phyloP scores from a whole-genome alignment of 1,140 invertebrate genomes.

The Meloidogyne exigua region DNA sequence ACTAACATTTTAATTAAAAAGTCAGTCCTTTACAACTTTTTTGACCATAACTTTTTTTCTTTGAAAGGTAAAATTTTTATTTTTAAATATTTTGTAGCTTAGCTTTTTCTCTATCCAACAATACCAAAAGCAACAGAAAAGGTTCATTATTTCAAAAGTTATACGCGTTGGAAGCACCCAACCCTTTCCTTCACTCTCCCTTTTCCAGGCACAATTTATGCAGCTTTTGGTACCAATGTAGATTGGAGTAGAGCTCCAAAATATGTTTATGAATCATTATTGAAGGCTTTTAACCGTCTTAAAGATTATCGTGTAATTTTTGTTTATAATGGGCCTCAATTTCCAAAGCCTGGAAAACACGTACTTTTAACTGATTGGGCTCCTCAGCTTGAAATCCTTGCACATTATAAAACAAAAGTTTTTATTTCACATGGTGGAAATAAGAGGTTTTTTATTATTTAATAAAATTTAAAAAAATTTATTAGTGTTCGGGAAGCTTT shows the following conservation, averaged over 20 bases:
- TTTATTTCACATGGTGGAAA: slow-evolving; percentile 37
- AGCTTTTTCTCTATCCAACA: neutral
- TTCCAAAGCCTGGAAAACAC: neutral
- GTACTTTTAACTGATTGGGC: slow-evolving; percentile 35
- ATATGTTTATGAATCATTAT: slow-evolving; percentile 25
- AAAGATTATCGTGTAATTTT: slow-evolving; percentile 41
- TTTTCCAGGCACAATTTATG: slow-evolving; percentile 44
- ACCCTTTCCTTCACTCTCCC: neutral
- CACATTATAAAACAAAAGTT: slow-evolving; percentile 38
- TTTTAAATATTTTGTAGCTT: neutral
- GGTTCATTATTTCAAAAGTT: neutral
- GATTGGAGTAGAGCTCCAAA: slow-evolving; percentile 40
- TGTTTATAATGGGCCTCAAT: slow-evolving; percentile 33
- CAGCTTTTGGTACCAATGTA: slow-evolving; percentile 44
- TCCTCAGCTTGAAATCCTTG: slow-evolving; percentile 38
- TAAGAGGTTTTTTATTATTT: slow-evolving; percentile 27
- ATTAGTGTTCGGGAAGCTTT: slow-evolving; percentile 30
- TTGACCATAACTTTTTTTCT: neutral
- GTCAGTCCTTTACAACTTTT: neutral
- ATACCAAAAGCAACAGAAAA: neutral
- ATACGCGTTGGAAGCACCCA: neutral
- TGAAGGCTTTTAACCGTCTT: slow-evolving; percentile 18
- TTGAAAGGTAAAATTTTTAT: neutral
- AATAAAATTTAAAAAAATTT: too few species aligned
- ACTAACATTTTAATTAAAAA: neutral